These are phyloP conservation scores for Paguma larvata DNA, from an alignment of 2,797 vertebrate genomes.

Conservation along the genomic window DNA sequence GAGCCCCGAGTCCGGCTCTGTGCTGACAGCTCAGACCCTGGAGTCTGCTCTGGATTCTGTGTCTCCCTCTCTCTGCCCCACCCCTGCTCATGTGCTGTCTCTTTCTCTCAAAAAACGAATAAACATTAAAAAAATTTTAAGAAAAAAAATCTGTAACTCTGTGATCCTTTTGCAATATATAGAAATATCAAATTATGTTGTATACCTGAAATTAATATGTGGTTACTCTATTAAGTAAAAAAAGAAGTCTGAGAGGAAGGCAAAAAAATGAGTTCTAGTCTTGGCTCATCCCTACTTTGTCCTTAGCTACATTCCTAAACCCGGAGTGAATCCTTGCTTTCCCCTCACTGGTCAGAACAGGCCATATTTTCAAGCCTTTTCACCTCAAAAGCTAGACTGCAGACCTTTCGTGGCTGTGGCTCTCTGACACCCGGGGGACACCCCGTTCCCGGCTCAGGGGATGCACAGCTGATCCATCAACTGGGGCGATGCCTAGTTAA, in stretches of 20 bases:
- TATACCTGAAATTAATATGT: not conserved
- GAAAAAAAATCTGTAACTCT: too few relatives aligned
- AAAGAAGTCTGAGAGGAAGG: not conserved
- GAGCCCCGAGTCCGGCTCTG: too few relatives aligned
- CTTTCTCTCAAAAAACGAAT: too few relatives aligned
- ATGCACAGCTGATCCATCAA: too few relatives aligned
- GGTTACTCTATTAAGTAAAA: not conserved
- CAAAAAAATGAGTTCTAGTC: not conserved
- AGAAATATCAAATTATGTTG: too few relatives aligned
- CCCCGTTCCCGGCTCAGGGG: not conserved
- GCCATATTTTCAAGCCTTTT: not conserved
- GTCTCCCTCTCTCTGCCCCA: not conserved
- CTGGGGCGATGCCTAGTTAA: not conserved
- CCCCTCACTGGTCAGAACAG: not conserved
- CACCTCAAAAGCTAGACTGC: not conserved
- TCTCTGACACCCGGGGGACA: too few relatives aligned
- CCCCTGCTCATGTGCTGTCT: too few relatives aligned
- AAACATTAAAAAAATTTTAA: too few relatives aligned
- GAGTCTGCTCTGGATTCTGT: not conserved
- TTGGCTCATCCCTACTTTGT: not conserved
- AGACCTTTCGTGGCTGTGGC: not conserved
- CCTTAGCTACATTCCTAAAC: not conserved
- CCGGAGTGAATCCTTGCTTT: not conserved
- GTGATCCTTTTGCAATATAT: not conserved
- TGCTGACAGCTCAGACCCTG: not conserved